phyloP scores from a whole-genome alignment of 1,140 invertebrate species.

The Penaeus japonicus region DNA sequence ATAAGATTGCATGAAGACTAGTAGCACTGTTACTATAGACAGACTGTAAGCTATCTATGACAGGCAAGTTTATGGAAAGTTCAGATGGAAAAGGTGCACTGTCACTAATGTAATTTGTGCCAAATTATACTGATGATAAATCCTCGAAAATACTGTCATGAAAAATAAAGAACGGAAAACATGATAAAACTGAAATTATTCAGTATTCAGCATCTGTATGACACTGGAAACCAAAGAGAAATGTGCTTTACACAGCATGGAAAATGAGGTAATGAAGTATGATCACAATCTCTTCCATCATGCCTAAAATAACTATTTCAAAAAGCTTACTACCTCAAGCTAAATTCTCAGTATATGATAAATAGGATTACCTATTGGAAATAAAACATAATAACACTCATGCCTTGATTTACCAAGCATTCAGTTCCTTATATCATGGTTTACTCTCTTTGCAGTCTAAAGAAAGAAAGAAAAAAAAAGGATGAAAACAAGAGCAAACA shows the following conservation, averaged over 20 bases:
- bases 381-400: too few relatives aligned
- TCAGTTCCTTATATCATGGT: too few relatives aligned
- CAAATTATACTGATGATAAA: conserved; percentile 6
- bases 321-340: conserved; percentile 14
- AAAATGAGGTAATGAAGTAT: conserved; percentile 52
- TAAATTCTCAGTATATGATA: background rate
- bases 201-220: conserved; percentile 21
- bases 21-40: conserved; percentile 45
- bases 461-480: too few relatives aligned
- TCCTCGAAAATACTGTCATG: background rate
- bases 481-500: too few relatives aligned
- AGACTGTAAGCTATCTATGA: conserved; percentile 29
- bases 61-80: conserved; percentile 35
- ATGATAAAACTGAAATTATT: conserved; percentile 31
- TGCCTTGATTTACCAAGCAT: too few relatives aligned
- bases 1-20: conserved; percentile 45
- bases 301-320: conserved; percentile 25
- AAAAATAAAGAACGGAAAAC: conserved; percentile 20
- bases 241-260: conserved; percentile 43
- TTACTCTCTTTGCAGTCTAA: too few relatives aligned
- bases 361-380: too few relatives aligned
- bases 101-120: conserved; percentile 19
- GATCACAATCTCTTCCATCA: conserved; percentile 46
- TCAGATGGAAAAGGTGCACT: conserved; percentile 34
- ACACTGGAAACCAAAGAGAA: conserved; percentile 34